Evolutionary conservation across 2,113 vertebrate species (phyloP).

Genomic region (Oreotrochilus melanogaster): DNA sequence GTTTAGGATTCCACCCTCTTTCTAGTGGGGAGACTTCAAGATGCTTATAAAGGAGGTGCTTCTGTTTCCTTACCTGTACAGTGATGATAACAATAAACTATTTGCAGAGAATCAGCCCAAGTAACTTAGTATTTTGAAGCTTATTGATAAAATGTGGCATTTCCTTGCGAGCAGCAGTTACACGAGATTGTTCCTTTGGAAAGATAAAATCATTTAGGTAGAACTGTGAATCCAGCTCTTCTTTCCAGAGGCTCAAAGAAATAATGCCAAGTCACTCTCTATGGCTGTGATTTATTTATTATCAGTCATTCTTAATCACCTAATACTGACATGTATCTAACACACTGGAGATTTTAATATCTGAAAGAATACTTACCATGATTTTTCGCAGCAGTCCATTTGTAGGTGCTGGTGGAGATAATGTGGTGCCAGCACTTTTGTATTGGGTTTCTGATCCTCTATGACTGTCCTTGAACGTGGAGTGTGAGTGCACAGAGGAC

Average conservation of each 20-base stretch:
- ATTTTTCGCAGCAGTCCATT: conserved; percentile 39
- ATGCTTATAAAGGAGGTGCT: accelerated
- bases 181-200: neutral
- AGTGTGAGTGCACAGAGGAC: neutral
- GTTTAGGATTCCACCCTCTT: neutral
- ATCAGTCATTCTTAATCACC: conserved; percentile 53
- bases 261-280: neutral
- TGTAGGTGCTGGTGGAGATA: conserved; percentile 11
- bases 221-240: neutral
- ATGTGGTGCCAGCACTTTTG: neutral
- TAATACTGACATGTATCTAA: conserved; percentile 39
- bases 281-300: conserved; percentile 44
- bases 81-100: neutral
- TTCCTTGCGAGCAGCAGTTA: neutral
- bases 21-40: neutral
- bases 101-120: neutral
- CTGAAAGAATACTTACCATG: neutral
- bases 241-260: neutral
- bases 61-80: neutral
- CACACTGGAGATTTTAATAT: conserved; percentile 25
- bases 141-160: neutral
- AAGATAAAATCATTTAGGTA: neutral
- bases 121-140: neutral
- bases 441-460: neutral
- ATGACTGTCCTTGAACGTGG: neutral